Conservation (phyloP, 1,140 invertebrate genomes). For the Spodoptera frugiperda region DNA sequence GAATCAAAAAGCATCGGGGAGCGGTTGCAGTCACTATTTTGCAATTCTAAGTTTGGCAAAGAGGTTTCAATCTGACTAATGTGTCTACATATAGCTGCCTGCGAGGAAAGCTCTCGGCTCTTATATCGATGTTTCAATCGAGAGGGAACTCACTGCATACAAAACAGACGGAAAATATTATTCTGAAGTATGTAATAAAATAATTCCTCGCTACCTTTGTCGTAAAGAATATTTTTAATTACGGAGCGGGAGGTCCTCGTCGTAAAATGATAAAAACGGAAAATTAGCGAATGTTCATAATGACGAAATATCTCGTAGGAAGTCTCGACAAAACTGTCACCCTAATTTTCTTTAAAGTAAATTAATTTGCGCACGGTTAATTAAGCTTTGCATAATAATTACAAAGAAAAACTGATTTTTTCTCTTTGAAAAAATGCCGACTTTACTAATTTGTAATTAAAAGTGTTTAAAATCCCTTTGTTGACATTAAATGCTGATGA, state of each 20-base stretch:
- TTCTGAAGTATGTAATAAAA: conserved; percentile 6
- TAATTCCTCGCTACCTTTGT: neutral
- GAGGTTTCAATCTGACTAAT: conserved; percentile 83
- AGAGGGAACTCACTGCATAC: conserved; percentile 12
- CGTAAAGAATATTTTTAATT: conserved; percentile 44
- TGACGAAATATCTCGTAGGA: conserved; percentile 45
- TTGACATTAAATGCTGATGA: conserved; percentile 59
- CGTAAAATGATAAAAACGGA: conserved; percentile 10
- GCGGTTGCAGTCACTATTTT: conserved; percentile 75
- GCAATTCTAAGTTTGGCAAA: conserved; percentile 79
- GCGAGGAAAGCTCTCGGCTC: conserved; percentile 33
- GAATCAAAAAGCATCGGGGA: conserved; percentile 73
- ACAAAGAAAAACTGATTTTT: conserved; percentile 67
- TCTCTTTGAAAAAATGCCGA: conserved; percentile 66
- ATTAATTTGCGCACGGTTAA: conserved; percentile 62
- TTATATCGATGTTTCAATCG: conserved; percentile 43
- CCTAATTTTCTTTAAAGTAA: conserved; percentile 54
- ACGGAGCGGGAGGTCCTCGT: conserved; percentile 5
- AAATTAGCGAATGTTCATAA: conserved; percentile 46
- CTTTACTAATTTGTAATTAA: conserved; percentile 73
- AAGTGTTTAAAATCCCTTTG: conserved; percentile 69
- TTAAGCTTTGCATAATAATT: conserved; percentile 79
- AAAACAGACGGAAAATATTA: conserved; percentile 17
- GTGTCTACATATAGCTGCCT: conserved; percentile 65
- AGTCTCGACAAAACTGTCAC: conserved; percentile 49